Evolutionary conservation across 2,888 invertebrate genomes (phyloP).

Genomic region (Ophonus ardosiacus): DNA sequence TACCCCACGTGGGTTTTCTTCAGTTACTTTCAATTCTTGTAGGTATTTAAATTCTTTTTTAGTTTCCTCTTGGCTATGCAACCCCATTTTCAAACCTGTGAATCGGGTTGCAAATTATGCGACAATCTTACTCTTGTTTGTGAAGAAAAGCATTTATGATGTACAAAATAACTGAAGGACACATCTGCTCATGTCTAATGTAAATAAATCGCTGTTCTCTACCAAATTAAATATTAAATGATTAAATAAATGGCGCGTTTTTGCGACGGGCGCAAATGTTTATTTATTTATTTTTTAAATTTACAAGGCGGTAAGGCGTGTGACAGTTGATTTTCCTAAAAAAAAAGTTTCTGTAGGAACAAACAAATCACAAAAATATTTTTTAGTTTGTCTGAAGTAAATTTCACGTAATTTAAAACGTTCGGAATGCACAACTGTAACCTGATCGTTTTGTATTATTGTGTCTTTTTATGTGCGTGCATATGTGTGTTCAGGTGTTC

Average conservation of each 20-base stretch:
- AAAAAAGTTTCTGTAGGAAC: neutral
- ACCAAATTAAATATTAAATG: conserved; percentile 22
- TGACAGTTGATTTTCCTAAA: neutral
- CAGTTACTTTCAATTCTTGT: too few relatives aligned
- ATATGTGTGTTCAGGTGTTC: conserved; percentile 40
- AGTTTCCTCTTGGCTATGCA: neutral
- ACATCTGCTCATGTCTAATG: conserved; percentile 25
- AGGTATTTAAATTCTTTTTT: too few relatives aligned
- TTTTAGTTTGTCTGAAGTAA: conserved; percentile 29
- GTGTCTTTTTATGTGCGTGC: conserved; percentile 26
- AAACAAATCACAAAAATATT: conserved; percentile 9
- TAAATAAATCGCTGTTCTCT: conserved; percentile 27
- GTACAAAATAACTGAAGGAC: conserved; percentile 35
- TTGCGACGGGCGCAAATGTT: conserved; percentile 18
- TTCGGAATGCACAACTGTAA: conserved; percentile 24
- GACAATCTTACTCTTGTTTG: neutral
- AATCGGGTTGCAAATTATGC: neutral
- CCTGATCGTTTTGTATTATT: conserved; percentile 26
- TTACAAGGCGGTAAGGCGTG: conserved; percentile 12
- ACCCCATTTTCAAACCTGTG: neutral
- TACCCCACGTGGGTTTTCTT: too few relatives aligned
- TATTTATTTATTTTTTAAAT: conserved; percentile 21
- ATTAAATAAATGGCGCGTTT: conserved; percentile 35
- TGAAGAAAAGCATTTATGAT: neutral
- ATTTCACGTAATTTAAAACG: conserved; percentile 22